phyloP scores from a whole-genome alignment of 2,888 invertebrate species.

The Plemyria rubiginata region DNA sequence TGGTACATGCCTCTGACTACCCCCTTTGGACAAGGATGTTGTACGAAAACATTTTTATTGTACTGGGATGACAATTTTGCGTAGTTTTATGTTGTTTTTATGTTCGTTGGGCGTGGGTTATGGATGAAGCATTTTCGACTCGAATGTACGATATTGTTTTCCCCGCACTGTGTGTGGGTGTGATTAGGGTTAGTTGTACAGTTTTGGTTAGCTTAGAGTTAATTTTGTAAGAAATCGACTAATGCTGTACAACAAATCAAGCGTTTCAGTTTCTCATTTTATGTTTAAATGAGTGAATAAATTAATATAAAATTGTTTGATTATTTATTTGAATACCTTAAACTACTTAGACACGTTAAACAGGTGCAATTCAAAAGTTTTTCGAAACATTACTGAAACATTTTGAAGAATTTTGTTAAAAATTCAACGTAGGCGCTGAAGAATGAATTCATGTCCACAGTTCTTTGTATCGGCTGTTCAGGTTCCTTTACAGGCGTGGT shows the following conservation, averaged over 20 bases:
- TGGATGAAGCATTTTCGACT: constrained; percentile 39
- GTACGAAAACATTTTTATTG: neutral
- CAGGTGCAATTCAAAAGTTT: too few relatives aligned
- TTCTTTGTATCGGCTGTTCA: neutral
- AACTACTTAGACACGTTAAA: neutral
- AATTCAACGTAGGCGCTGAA: constrained; percentile 11
- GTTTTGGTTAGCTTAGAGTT: constrained; percentile 58
- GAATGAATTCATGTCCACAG: constrained; percentile 1
- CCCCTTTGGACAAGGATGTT: neutral
- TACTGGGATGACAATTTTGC: neutral
- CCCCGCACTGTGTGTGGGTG: constrained; percentile 62
- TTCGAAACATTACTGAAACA: constrained; percentile 6
- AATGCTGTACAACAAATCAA: constrained; percentile 65
- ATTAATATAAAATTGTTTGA: constrained; percentile 69
- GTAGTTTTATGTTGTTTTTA: neutral
- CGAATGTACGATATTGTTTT: constrained; percentile 52
- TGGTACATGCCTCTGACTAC: neutral
- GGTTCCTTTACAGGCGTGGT: neutral
- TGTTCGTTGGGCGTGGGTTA: constrained; percentile 2
- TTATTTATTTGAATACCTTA: constrained; percentile 49
- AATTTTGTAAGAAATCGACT: constrained; percentile 58
- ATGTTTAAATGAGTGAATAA: constrained; percentile 82
- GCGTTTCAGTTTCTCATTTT: constrained; percentile 74
- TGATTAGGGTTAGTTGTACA: constrained; percentile 59
- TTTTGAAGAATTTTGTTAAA: constrained; percentile 7